phyloP scores from a whole-genome alignment of 1,140 invertebrate genomes.

The Nasonia longicornis region DNA sequence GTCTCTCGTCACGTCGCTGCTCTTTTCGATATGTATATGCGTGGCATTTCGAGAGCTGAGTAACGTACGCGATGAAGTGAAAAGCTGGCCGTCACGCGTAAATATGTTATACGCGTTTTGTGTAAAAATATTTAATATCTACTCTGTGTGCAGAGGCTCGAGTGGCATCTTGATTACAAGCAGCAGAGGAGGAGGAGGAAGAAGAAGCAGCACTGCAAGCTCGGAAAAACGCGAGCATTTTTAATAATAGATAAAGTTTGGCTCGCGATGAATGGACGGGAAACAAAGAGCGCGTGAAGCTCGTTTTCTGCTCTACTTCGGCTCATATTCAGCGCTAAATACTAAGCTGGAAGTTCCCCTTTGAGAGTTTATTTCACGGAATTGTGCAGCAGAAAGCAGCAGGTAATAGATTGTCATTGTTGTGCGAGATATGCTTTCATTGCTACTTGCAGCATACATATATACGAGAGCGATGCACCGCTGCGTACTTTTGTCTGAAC shows the following conservation, averaged over 20 bases:
- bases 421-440: not conserved
- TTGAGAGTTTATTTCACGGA: conserved; percentile 12
- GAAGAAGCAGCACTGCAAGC: not conserved
- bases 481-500: too few relatives aligned
- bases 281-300: conserved; percentile 18
- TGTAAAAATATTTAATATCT: too few relatives aligned
- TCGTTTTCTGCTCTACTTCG: conserved; percentile 16
- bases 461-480: not conserved
- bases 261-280: not conserved
- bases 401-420: conserved; percentile 13
- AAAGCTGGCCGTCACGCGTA: too few relatives aligned
- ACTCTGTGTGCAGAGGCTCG: too few relatives aligned
- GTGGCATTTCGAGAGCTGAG: too few relatives aligned
- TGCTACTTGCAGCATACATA: not conserved
- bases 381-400: not conserved
- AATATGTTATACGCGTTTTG: too few relatives aligned
- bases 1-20: not conserved
- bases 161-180: not conserved
- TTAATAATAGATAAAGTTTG: conserved; percentile 26
- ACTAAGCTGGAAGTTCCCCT: not conserved
- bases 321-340: conserved; percentile 27
- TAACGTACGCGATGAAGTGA: too few relatives aligned
- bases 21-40: too few relatives aligned
- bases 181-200: not conserved
- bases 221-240: not conserved